These are phyloP conservation scores for Sebastes fasciatus DNA, from an alignment of 2,113 vertebrate genomes.

Conservation along the genomic window DNA sequence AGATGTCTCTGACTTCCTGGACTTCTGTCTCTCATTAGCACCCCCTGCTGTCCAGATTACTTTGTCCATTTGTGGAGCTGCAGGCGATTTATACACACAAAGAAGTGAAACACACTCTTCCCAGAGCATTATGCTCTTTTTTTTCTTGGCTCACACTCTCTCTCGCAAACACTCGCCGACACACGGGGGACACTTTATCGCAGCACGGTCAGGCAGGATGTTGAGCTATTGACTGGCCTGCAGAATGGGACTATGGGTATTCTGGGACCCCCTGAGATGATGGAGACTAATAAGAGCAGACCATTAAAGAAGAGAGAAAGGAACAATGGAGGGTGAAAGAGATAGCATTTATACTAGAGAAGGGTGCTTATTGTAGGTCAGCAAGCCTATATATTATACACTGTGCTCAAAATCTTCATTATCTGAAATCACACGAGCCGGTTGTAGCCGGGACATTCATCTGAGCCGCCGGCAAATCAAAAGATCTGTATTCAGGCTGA, in stretches of 20 bases:
- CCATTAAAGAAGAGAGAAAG: conserved; percentile 51
- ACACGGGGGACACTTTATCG: conserved; percentile 44
- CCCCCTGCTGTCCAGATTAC: conserved; percentile 43
- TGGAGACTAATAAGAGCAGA: conserved; percentile 59
- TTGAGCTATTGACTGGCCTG: conserved; percentile 47
- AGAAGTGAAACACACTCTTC: conserved; percentile 15
- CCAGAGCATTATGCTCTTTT: conserved; percentile 35
- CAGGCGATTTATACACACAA: conserved; percentile 28
- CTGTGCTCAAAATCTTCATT: conserved; percentile 19
- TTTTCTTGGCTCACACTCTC: conserved; percentile 22
- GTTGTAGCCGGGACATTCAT: conserved; percentile 15
- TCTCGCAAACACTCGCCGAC: conserved; percentile 38
- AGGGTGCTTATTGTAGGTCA: neutral
- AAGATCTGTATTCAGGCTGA: conserved; percentile 50
- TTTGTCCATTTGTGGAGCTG: conserved; percentile 5
- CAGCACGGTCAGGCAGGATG: conserved; percentile 33
- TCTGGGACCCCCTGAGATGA: conserved; percentile 41
- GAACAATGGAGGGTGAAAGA: conserved; percentile 36
- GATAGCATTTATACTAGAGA: conserved; percentile 19
- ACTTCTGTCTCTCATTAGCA: conserved; percentile 29
- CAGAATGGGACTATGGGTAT: conserved; percentile 46
- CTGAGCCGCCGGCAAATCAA: conserved; percentile 20
- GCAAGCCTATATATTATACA: neutral
- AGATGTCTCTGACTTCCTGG: conserved; percentile 32
- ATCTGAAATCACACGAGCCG: conserved; percentile 22